Percentiles rank a stretch among this genome's conserved stretches.
These are phyloP conservation scores for Paratrypauchen microcephalus DNA, from an alignment of 2,797 vertebrate genomes.

Conservation along the genomic window DNA sequence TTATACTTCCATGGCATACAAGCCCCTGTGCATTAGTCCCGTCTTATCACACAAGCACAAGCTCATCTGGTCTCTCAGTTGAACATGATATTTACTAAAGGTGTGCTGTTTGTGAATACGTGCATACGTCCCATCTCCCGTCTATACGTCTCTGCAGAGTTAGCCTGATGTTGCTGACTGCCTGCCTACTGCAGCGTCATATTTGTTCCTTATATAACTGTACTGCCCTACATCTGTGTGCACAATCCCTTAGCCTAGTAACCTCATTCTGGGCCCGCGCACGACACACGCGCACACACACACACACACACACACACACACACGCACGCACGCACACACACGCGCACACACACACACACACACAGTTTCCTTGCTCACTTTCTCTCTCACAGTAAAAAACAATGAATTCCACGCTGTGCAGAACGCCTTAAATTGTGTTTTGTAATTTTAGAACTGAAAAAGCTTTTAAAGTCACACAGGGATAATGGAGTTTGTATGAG, in stretches of 20 bases:
- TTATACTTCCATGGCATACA: neutral
- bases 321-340: conserved; percentile 1
- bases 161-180: conserved; percentile 6
- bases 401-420: neutral
- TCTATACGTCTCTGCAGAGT: neutral
- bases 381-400: neutral
- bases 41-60: neutral
- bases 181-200: conserved; percentile 9
- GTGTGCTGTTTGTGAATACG: neutral
- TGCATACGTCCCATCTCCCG: neutral
- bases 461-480: neutral
- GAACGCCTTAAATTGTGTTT: neutral
- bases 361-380: too few relatives aligned
- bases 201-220: conserved; percentile 66
- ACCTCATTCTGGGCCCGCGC: conserved; percentile 58
- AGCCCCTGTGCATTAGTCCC: neutral
- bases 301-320: neutral
- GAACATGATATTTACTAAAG: neutral
- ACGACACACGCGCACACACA: neutral
- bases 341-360: neutral
- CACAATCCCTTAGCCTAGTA: conserved; percentile 58
- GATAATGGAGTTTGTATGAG: neutral
- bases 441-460: neutral
- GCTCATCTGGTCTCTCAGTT: neutral
- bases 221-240: conserved; percentile 66